Percentiles rank a stretch among this genome's conserved stretches.
Conservation (phyloP, 2,113 vertebrate species). For the Numida meleagris region DNA sequence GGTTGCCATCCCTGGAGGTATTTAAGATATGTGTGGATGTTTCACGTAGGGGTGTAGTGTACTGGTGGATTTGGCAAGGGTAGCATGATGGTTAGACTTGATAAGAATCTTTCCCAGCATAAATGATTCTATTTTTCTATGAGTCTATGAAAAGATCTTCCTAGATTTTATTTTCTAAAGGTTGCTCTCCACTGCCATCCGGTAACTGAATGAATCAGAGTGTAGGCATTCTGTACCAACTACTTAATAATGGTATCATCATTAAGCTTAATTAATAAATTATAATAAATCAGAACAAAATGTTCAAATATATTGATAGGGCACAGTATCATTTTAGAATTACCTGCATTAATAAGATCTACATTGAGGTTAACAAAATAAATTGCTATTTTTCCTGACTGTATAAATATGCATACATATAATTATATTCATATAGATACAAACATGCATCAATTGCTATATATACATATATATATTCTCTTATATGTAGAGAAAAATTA, state of each 20-base stretch:
- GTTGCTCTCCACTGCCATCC: background rate
- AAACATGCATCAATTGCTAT: background rate
- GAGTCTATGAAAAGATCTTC: background rate
- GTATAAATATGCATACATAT: too few species aligned
- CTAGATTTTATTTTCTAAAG: background rate
- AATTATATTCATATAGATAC: background rate
- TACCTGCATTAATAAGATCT: background rate
- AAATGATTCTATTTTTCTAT: background rate
- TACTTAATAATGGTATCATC: background rate
- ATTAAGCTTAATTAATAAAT: background rate
- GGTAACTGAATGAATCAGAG: background rate
- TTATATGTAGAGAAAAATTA: background rate
- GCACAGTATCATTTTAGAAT: background rate
- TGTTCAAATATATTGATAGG: background rate
- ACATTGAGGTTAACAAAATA: fast-evolving
- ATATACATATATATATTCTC: background rate
- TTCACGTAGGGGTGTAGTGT: background rate
- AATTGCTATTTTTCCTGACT: background rate
- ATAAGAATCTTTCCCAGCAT: background rate
- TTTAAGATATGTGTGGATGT: background rate
- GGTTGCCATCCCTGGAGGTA: background rate
- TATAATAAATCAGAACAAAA: background rate
- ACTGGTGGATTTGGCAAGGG: background rate
- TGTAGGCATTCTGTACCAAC: background rate
- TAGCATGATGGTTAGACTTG: background rate